Evolutionary conservation across 2,888 invertebrate species (phyloP).

Genomic region (Yponomeuta plumbellus): DNA sequence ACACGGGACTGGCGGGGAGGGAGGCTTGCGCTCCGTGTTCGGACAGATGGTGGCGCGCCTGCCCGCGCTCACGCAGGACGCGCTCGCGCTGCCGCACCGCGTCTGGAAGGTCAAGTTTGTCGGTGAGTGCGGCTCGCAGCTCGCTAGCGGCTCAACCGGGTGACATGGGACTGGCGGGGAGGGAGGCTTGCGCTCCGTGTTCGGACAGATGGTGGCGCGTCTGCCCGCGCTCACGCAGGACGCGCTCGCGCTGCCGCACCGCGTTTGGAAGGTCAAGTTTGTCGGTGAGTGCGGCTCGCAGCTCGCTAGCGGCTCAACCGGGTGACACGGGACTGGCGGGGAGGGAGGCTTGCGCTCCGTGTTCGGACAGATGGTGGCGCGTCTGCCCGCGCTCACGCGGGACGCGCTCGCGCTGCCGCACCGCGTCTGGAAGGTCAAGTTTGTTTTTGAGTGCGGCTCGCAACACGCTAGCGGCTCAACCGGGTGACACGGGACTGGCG

Average conservation of each 20-base stretch:
- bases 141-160: constrained; percentile 80
- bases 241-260: constrained; percentile 91
- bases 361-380: constrained; percentile 96
- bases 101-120: constrained; percentile 99
- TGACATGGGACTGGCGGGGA: constrained; percentile 86
- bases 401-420: constrained; percentile 94
- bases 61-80: constrained; percentile 90
- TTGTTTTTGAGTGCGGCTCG: constrained; percentile 84
- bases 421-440: constrained; percentile 98
- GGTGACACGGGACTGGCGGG: constrained; percentile 77
- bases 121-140: no score
- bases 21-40: constrained; percentile 96
- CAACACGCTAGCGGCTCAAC: no score
- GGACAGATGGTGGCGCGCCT: constrained; percentile 96
- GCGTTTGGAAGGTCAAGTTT: constrained; percentile 99
- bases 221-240: constrained; percentile 91
- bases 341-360: constrained; percentile 94
- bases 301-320: constrained; percentile 55
- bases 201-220: constrained; percentile 96
- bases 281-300: constrained; percentile 78
- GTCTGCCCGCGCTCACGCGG: constrained; percentile 88
- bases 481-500: constrained; percentile 78
- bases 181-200: constrained; percentile 95
- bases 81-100: constrained; percentile 92
- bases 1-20: constrained; percentile 77